Evolutionary conservation across 2,888 invertebrate genomes (phyloP).

Genomic region (Parascotia fuliginaria): DNA sequence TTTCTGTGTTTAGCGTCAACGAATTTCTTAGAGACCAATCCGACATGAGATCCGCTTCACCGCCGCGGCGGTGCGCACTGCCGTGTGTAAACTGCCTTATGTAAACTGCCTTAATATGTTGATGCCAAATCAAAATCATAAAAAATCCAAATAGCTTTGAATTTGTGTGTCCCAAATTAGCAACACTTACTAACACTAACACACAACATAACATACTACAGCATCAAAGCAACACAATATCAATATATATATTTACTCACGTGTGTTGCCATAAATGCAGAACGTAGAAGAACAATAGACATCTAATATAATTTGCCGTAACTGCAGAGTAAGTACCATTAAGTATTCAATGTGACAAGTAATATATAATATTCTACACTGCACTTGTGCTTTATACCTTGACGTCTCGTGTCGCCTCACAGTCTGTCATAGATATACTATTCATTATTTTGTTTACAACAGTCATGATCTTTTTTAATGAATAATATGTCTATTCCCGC

Average conservation of each 20-base stretch:
- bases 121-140: too few relatives aligned
- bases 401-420: conserved; percentile 25
- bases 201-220: too few relatives aligned
- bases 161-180: too few relatives aligned
- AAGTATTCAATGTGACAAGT: conserved; percentile 18
- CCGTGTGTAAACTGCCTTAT: too few relatives aligned
- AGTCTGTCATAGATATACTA: conserved; percentile 6
- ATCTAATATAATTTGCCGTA: conserved; percentile 22
- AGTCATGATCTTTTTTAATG: conserved; percentile 2
- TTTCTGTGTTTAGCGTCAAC: too few relatives aligned
- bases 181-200: too few relatives aligned
- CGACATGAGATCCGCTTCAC: too few relatives aligned
- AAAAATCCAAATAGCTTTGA: too few relatives aligned
- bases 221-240: neutral
- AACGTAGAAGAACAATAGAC: neutral
- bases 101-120: too few relatives aligned
- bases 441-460: conserved; percentile 1
- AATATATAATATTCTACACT: conserved; percentile 9
- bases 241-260: neutral
- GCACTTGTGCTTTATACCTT: conserved; percentile 23
- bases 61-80: too few relatives aligned
- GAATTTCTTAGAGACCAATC: too few relatives aligned
- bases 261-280: neutral
- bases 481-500: too few relatives aligned
- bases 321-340: conserved; percentile 17